Base-by-base conservation (phyloP, 1,140 invertebrate genomes). In the Bombus breviceps region DNA sequence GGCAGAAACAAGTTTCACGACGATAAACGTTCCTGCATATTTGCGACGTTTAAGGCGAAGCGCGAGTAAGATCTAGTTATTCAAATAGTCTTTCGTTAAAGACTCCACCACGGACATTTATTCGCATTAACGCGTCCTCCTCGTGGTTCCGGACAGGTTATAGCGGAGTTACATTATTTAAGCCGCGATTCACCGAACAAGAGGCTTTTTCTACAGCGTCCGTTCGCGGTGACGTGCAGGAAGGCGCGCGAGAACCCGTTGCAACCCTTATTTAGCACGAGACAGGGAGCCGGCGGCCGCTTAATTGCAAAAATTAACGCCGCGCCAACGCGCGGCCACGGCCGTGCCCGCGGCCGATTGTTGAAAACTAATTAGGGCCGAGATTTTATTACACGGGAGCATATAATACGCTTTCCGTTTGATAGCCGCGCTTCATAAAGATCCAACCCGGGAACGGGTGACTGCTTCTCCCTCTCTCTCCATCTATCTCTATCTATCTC, bases 241-340 rank as follows among this genome's bases (percentile, higher is more conserved):
- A 73, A 6, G 32, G 71, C 81, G 71, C 62, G 81, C 84, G n/a
- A 25, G 4, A 13, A 41, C 12, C 13, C 37, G 41, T 57, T 43
- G 47, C 68, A 57, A 75, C 78, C 85, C 81, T 86, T 77, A 83
- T 75, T 83, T 83, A 76, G 68, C 86, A 43, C 72, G 68, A 73
- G 59, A 79, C 75, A 77, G 75, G n/a, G 25, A 68, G 69, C 62
- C 43, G 69, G 53, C 81, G 71, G 85, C 76, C 81, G 87, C 82
- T 93, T 94, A 93, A 94, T 93, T 93, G 91, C 86, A 88, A 93
- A 93, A 94, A 93, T 91, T 92, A 91, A 93, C 86, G 87, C 85
- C 76, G 81, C 82, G 85, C 78, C 76, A 73, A 53, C 68, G 74
- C 74, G 68, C 74, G 66, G 73, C 57, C 79, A n/a, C 81, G 64